Evolutionary conservation across 2,888 invertebrate genomes (phyloP).

Genomic region (Magallana nippona): DNA sequence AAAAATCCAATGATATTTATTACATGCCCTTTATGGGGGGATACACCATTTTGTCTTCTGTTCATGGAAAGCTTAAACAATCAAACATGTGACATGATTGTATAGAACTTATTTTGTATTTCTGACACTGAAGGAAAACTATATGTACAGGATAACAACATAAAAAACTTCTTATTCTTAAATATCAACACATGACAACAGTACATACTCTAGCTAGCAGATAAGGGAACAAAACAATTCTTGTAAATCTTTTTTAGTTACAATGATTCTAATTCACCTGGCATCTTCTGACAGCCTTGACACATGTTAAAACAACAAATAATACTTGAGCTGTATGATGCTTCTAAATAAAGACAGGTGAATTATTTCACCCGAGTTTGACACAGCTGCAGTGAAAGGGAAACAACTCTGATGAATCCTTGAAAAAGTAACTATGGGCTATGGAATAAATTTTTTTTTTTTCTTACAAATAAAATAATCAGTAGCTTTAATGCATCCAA

Average conservation of each 20-base stretch:
- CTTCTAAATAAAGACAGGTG: background rate
- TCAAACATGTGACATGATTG: too few relatives aligned
- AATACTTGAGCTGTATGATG: background rate
- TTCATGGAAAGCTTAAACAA: too few relatives aligned
- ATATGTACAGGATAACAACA: background rate
- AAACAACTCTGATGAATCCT: background rate
- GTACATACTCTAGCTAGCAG: too few relatives aligned
- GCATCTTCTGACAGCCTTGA: background rate
- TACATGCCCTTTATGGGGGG: background rate
- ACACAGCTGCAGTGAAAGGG: background rate
- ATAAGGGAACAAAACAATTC: too few relatives aligned
- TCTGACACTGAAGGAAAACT: too few relatives aligned
- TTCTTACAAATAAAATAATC: too few relatives aligned
- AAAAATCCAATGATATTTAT: background rate
- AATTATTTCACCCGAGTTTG: background rate
- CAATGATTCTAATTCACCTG: background rate
- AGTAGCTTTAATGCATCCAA: too few relatives aligned
- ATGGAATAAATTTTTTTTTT: too few relatives aligned
- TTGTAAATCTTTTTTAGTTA: background rate
- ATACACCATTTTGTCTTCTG: background rate
- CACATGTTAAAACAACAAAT: conserved; percentile 5
- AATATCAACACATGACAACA: too few relatives aligned
- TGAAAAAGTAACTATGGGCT: too few relatives aligned
- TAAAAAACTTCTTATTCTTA: background rate
- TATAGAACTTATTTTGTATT: too few relatives aligned